Evolutionary conservation across 2,113 vertebrate species (phyloP).

Genomic region (Lanius ludovicianus): DNA sequence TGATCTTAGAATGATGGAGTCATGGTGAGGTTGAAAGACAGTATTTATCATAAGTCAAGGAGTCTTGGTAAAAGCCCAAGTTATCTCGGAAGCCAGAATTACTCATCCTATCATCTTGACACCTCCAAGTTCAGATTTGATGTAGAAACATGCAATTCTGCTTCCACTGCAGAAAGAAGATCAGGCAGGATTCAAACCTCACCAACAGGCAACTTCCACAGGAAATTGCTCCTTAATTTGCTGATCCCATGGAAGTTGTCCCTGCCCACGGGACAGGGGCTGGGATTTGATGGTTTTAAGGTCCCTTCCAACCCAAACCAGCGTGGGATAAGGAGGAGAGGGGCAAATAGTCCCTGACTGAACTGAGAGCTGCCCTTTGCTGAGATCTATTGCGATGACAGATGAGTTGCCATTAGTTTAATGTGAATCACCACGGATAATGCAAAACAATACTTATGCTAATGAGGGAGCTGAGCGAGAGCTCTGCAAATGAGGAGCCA

Average conservation of each 20-base stretch:
- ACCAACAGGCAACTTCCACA: not conserved
- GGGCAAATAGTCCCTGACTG: not conserved
- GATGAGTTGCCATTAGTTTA: constrained; percentile 38
- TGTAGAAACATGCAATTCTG: not conserved
- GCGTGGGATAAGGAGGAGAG: not conserved
- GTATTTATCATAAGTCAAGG: not conserved
- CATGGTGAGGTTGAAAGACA: not conserved
- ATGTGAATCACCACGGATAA: constrained; percentile 20
- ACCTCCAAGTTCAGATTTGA: not conserved
- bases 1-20: not conserved
- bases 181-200: not conserved
- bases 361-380: constrained; percentile 27
- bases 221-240: not conserved
- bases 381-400: not conserved
- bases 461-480: constrained; percentile 18
- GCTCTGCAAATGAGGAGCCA: constrained; percentile 14
- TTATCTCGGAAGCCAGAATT: not conserved
- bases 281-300: not conserved
- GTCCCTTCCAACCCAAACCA: not conserved
- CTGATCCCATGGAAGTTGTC: not conserved
- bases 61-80: not conserved
- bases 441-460: constrained; percentile 55
- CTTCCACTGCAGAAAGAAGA: not conserved
- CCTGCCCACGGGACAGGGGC: not conserved
- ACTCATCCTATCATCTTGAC: not conserved